Base-by-base conservation (phyloP, 2,113 vertebrate genomes). In the Glaucidium brasilianum region DNA sequence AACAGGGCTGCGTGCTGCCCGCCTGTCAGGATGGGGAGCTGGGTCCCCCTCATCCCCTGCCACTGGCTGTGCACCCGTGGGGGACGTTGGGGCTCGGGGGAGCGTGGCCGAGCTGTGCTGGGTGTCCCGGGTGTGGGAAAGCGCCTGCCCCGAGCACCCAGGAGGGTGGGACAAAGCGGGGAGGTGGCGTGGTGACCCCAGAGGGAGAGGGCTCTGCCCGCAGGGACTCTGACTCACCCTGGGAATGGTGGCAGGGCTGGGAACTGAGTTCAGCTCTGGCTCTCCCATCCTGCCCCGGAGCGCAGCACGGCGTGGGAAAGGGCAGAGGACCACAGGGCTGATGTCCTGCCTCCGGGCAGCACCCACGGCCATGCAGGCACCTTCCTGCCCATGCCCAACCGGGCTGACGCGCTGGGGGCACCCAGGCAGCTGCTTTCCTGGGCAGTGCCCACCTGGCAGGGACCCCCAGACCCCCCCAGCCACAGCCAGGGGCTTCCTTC, bases 241-340 rank as follows among this genome's bases (percentile, higher is more conserved):
- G 94, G 91, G 95, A 94, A 47, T 2, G 49, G 92, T 92, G 92
- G 77, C 94, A 79, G 92, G 82, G 91, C 95, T 60, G 92, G 85
- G 92, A 92, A 92, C 78, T 2, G 5, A 74, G 56, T 1, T 10
- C 26, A 30, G 75, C 63, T 76, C 67, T 11, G 43, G 72, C 73
- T 91, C 39, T 59, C 69, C 85, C 74, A n/a, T 73, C 34, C 62
- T 76, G 29, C 39, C 45, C 62, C 0, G 4, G 52, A 88, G 82
- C 74, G 8, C 62, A 53, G 45, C 4, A 9, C 13, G 12, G 60
- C 82, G 85, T 97, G 96, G 94, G 94, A 97, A 96, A 95, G 92
- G 96, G 82, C 95, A 94, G 62, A 79, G 85, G 32, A 47, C 37
- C 82, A 1, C 3, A 9, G 72, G 75, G 23, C 34, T 8, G 4